These are phyloP conservation scores for Dione vanillae DNA, from an alignment of 2,888 invertebrate genomes.

Conservation along the genomic window DNA sequence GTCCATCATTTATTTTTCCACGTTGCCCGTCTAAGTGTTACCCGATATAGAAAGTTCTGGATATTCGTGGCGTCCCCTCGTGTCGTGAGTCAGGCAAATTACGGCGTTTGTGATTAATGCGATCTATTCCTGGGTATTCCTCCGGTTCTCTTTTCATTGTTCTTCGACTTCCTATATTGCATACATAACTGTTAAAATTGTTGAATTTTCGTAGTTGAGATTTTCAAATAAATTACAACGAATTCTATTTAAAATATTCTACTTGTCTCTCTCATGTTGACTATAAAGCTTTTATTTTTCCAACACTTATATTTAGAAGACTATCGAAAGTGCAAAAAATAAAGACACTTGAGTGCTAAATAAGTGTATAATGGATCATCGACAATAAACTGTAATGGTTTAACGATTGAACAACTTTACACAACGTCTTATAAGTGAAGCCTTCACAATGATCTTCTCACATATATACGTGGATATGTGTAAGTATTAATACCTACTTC, in stretches of 20 bases:
- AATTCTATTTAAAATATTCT: background rate
- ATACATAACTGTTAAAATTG: background rate
- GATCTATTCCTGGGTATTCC: slow-evolving; percentile 72
- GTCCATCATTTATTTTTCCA: slow-evolving; percentile 61
- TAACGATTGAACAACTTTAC: background rate
- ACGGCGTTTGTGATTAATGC: slow-evolving; percentile 79
- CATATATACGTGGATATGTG: slow-evolving; percentile 45
- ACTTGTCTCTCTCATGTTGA: background rate
- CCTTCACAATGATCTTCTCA: slow-evolving; percentile 56
- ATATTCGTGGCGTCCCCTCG: slow-evolving; percentile 72
- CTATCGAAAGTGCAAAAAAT: background rate
- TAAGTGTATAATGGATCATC: slow-evolving; percentile 20
- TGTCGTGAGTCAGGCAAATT: slow-evolving; percentile 82
- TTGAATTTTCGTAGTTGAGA: background rate
- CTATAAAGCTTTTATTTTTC: background rate
- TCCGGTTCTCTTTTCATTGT: slow-evolving; percentile 66
- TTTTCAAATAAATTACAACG: background rate
- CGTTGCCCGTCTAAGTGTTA: slow-evolving; percentile 61
- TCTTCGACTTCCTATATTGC: slow-evolving; percentile 45
- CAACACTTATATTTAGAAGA: background rate
- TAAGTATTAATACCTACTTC: slow-evolving; percentile 43
- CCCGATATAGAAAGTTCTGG: slow-evolving; percentile 76
- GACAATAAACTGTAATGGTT: slow-evolving; percentile 24
- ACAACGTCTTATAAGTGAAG: slow-evolving; percentile 52
- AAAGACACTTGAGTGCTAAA: background rate